Evolutionary conservation across 2,797 vertebrate species (phyloP).

Genomic region (Falco concolor): DNA sequence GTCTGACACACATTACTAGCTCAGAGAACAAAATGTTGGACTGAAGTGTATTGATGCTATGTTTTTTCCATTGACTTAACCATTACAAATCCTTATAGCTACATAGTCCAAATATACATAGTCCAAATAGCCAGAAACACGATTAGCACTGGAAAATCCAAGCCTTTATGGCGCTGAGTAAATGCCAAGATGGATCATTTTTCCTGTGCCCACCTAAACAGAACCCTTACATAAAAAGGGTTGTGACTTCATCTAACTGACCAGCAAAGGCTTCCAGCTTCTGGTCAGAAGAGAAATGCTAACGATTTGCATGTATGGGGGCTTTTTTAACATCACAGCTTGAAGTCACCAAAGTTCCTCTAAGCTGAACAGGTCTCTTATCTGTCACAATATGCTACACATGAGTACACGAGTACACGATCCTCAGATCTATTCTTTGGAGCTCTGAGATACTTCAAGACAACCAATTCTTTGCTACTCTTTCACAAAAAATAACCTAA

Average conservation of each 20-base stretch:
- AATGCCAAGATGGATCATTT: neutral
- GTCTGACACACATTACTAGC: neutral
- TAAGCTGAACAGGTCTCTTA: neutral
- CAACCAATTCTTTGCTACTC: neutral
- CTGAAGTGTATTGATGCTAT: neutral
- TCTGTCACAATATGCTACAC: neutral
- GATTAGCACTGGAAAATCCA: slow-evolving; percentile 1
- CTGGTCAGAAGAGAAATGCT: neutral
- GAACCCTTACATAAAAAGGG: neutral
- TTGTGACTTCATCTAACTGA: slow-evolving; percentile 7
- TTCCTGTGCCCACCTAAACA: neutral
- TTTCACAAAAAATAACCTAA: neutral
- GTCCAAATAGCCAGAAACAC: neutral
- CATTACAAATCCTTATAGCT: neutral
- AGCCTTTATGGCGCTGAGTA: neutral
- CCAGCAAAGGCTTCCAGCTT: neutral
- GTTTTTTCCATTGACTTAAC: neutral
- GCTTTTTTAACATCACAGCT: neutral
- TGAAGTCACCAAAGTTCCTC: neutral
- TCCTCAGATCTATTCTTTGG: neutral
- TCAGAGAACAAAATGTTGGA: neutral
- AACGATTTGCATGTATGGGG: neutral
- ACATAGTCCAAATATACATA: neutral
- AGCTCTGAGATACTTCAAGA: neutral
- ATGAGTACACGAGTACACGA: neutral